Evolutionary conservation across 2,113 vertebrate species (phyloP).

Genomic region (Halichoeres trimaculatus): DNA sequence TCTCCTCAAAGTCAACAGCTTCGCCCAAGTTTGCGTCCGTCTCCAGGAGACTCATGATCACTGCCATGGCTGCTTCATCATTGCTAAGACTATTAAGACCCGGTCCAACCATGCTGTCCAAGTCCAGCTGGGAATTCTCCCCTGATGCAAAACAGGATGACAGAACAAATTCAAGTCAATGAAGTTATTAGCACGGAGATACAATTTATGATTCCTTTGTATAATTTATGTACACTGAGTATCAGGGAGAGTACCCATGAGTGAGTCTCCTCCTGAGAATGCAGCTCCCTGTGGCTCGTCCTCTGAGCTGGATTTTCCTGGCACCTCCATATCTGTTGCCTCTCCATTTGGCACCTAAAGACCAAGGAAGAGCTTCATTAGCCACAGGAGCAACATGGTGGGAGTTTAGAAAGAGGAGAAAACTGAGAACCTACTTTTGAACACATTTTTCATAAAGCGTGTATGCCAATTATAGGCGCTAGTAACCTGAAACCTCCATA

Average conservation of each 20-base stretch:
- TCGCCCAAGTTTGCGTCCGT: slow-evolving; percentile 90
- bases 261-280: slow-evolving; percentile 80
- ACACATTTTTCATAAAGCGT: no score
- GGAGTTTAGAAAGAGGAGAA: neutral
- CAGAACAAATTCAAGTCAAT: neutral
- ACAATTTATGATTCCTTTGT: neutral
- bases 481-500: neutral
- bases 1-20: slow-evolving; percentile 87
- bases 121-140: slow-evolving; percentile 87
- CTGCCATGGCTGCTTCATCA: slow-evolving; percentile 90
- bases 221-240: neutral
- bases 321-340: slow-evolving; percentile 77
- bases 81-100: slow-evolving; percentile 81
- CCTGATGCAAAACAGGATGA: slow-evolving; percentile 69
- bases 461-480: neutral
- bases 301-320: slow-evolving; percentile 82
- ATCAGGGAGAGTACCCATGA: slow-evolving; percentile 82
- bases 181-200: neutral
- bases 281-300: slow-evolving; percentile 76
- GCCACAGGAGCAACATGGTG: neutral
- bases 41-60: slow-evolving; percentile 94
- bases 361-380: slow-evolving; percentile 18
- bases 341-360: slow-evolving; percentile 88
- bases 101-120: slow-evolving; percentile 87
- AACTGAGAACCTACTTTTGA: no score